A percentile compares a stretch with the other conserved stretches of the same genome.
Evolutionary conservation across 2,888 invertebrate genomes (phyloP).

Genomic region (Lycia hirtaria): DNA sequence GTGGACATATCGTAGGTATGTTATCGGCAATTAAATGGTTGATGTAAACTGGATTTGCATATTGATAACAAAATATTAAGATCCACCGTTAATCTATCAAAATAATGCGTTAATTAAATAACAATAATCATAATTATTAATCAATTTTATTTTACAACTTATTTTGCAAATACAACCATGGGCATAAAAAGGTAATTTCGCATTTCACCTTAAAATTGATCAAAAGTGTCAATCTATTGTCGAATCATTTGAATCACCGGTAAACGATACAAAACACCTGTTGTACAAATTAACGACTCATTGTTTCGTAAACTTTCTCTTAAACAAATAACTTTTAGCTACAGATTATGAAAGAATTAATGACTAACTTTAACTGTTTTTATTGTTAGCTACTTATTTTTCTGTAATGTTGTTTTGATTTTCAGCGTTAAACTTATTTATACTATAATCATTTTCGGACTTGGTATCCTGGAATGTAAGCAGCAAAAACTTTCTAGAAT

Average conservation of each 20-base stretch:
- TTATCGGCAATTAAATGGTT: too few relatives aligned
- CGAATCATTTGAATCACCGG: constrained; percentile 13
- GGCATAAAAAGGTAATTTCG: constrained; percentile 40
- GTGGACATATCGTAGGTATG: too few relatives aligned
- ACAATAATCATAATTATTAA: neutral
- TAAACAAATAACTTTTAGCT: constrained; percentile 40
- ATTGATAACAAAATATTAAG: too few relatives aligned
- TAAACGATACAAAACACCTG: constrained; percentile 34
- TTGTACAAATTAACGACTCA: constrained; percentile 49
- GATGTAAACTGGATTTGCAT: too few relatives aligned
- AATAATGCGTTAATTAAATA: neutral
- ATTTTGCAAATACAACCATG: neutral
- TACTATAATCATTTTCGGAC: too few relatives aligned
- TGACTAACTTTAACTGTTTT: neutral
- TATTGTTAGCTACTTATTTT: too few relatives aligned
- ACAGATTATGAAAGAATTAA: neutral
- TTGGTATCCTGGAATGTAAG: too few relatives aligned
- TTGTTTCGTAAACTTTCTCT: constrained; percentile 56
- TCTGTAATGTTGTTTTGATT: too few relatives aligned
- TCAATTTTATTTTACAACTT: neutral
- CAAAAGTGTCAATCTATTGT: constrained; percentile 14
- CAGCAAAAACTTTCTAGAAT: too few relatives aligned
- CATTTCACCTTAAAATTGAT: constrained; percentile 46
- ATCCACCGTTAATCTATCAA: too few relatives aligned
- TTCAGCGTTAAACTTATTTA: too few relatives aligned